A percentile compares a stretch with the other conserved stretches of the same genome.
phyloP scores from a whole-genome alignment of 1,140 invertebrate genomes.

The Teleogryllus occipitalis region DNA sequence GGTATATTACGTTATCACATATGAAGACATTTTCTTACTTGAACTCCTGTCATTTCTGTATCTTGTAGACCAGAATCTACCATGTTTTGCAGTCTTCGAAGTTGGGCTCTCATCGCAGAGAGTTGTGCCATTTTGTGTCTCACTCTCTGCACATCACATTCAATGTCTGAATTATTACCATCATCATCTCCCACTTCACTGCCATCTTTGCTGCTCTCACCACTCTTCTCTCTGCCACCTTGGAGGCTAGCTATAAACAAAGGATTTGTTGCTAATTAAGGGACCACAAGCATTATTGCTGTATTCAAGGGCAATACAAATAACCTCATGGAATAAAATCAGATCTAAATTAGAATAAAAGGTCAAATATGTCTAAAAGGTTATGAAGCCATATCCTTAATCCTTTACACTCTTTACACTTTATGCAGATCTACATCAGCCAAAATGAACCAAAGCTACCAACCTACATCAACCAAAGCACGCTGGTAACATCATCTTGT shows the following conservation, averaged over 20 bases:
- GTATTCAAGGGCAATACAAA: no score
- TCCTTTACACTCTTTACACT: no score
- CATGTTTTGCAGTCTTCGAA: constrained; percentile 35
- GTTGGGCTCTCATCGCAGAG: constrained; percentile 35
- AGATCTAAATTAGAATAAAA: no score
- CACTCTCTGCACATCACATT: constrained; percentile 16
- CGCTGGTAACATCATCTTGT: no score
- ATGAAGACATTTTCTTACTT: not conserved
- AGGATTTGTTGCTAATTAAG: not conserved
- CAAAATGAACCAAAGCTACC: no score
- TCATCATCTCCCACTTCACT: constrained; percentile 12
- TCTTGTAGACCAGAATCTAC: constrained; percentile 28
- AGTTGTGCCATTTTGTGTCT: constrained; percentile 36
- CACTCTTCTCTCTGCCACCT: not conserved
- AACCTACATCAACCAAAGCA: no score
- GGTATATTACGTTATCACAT: no score
- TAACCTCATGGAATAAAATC: no score
- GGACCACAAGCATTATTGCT: no score
- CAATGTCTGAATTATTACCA: not conserved
- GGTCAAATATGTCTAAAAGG: no score
- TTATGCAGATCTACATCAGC: no score
- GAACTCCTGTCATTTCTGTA: not conserved
- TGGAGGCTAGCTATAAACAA: not conserved
- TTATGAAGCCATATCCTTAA: no score
- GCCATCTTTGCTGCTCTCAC: constrained; percentile 11